phyloP scores from a whole-genome alignment of 2,797 vertebrate genomes.

The Cyclopterus lumpus region DNA sequence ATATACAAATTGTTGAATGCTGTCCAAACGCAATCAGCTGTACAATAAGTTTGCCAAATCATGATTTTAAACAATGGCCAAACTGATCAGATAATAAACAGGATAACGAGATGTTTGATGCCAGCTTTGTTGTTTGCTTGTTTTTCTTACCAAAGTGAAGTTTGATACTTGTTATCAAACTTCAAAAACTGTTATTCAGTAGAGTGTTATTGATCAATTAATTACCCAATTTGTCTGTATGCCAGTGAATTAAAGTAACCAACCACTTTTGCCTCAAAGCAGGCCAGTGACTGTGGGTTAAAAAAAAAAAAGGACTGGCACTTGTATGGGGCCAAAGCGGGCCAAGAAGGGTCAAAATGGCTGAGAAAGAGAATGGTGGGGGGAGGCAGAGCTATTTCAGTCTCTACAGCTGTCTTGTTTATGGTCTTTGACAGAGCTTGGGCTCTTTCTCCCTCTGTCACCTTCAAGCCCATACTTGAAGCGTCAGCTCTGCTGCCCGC shows the following conservation, averaged over 20 bases:
- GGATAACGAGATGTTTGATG: not conserved
- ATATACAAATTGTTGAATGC: not conserved
- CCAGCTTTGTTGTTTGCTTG: not conserved
- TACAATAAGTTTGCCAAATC: not conserved
- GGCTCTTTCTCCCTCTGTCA: conserved; percentile 63
- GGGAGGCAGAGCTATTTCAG: conserved; percentile 73
- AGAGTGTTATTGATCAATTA: conserved; percentile 15
- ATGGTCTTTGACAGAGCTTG: conserved; percentile 68
- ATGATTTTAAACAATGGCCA: not conserved
- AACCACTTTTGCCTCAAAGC: not conserved
- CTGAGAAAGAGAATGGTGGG: conserved; percentile 65
- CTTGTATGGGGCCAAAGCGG: not conserved
- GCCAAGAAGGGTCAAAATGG: conserved; percentile 58
- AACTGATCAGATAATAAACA: not conserved
- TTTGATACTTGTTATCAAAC: too few relatives aligned
- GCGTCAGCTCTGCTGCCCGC: not conserved
- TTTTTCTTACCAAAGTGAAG: not conserved
- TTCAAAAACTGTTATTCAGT: not conserved
- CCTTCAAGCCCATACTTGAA: conserved; percentile 51
- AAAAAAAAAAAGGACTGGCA: conserved; percentile 9
- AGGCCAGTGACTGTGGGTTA: not conserved
- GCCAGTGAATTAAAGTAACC: not conserved
- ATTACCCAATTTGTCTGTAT: not conserved
- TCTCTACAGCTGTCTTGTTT: conserved; percentile 80
- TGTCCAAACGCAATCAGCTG: not conserved